Evolutionary conservation across 37 sponge, comb jelly and placozoan genomes (phyloP).

Genomic region (Amphimedon queenslandica): DNA sequence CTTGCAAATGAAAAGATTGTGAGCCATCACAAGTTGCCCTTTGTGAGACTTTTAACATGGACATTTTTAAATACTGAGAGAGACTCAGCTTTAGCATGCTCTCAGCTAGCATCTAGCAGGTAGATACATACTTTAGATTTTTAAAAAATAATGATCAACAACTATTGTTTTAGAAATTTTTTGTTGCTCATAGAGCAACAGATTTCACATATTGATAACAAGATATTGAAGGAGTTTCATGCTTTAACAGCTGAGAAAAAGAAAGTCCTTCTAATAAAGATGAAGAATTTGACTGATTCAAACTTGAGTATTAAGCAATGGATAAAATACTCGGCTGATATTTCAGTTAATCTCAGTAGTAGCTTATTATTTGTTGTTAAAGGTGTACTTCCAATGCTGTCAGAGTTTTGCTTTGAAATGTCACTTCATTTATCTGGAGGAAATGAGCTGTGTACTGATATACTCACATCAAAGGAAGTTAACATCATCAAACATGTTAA

Average conservation of each 20-base stretch:
- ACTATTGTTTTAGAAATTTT: too few relatives aligned
- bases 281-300: background rate
- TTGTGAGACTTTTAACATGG: background rate
- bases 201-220: too few relatives aligned
- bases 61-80: background rate
- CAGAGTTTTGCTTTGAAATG: background rate
- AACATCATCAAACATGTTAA: too few relatives aligned
- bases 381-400: background rate
- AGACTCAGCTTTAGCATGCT: background rate
- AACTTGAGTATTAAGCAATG: background rate
- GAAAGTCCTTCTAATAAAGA: background rate
- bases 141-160: too few relatives aligned
- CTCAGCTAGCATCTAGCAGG: background rate
- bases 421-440: background rate
- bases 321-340: background rate
- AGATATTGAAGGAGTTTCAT: too few relatives aligned
- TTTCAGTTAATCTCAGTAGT: background rate
- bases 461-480: background rate
- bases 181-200: too few relatives aligned
- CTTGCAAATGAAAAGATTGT: background rate
- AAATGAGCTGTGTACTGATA: background rate
- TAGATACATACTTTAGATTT: background rate
- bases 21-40: background rate
- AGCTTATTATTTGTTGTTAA: background rate
- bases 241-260: background rate